Evolutionary conservation across 1,140 invertebrate genomes (phyloP).

Genomic region (Paracyclopina nana): DNA sequence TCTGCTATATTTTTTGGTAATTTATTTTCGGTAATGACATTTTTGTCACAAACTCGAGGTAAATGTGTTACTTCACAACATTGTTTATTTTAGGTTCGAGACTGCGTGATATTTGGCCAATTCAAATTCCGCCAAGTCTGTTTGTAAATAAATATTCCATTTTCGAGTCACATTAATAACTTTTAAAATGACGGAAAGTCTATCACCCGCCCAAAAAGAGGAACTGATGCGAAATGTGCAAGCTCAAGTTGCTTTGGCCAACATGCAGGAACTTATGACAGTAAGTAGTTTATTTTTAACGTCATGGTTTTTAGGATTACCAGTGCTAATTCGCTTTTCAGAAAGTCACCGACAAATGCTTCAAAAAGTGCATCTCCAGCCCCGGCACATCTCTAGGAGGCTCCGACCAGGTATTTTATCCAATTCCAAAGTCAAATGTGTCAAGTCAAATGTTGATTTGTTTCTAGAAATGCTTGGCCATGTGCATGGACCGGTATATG

Average conservation of each 20-base stretch:
- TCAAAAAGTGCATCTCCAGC: constrained; percentile 31
- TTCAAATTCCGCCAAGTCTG: no score
- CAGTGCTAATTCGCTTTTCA: constrained; percentile 6
- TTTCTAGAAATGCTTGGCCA: constrained; percentile 31
- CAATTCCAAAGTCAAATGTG: constrained; percentile 7
- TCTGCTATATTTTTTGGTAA: no score
- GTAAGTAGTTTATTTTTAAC: not conserved
- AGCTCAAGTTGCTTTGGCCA: constrained; percentile 32
- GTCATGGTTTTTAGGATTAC: not conserved
- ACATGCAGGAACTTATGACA: constrained; percentile 27
- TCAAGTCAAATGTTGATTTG: no score
- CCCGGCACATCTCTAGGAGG: constrained; percentile 30
- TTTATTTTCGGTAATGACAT: no score
- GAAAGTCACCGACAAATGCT: constrained; percentile 35
- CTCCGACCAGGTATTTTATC: constrained; percentile 27
- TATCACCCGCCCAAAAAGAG: no score
- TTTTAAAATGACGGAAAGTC: no score
- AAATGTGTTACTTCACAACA: no score
- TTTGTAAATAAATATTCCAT: no score
- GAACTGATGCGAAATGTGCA: constrained; percentile 33
- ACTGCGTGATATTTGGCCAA: no score
- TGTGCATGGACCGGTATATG: constrained; percentile 35
- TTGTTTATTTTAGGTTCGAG: no score
- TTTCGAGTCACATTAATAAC: no score
- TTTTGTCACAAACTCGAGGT: no score